Conservation (phyloP, 2,888 invertebrate species). For the Eristalinus sepulchralis region DNA sequence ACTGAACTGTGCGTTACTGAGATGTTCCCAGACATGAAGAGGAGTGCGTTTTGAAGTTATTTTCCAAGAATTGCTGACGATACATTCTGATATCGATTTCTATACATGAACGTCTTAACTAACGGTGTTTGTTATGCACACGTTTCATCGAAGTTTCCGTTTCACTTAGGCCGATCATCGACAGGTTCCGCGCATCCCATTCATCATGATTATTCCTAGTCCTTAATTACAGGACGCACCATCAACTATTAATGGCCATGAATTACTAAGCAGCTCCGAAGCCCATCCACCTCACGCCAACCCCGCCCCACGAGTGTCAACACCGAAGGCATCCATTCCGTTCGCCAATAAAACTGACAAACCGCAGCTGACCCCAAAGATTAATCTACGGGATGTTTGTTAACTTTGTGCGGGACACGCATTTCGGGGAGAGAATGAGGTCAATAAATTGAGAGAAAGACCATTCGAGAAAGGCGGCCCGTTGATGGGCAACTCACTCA, state of each 20-base stretch:
- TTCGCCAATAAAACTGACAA: conserved; percentile 12
- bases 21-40: too few relatives aligned
- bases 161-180: neutral
- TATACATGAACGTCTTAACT: neutral
- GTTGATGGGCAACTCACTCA: neutral
- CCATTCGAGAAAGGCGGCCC: neutral
- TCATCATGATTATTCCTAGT: neutral
- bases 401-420: conserved; percentile 3
- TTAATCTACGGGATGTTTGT: conserved; percentile 11
- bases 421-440: conserved; percentile 3
- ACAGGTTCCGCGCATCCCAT: neutral
- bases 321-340: neutral
- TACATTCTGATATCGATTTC: too few relatives aligned
- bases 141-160: neutral
- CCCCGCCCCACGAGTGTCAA: neutral
- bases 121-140: neutral
- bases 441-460: conserved; percentile 6
- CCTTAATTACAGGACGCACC: neutral
- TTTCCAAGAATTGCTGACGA: too few relatives aligned
- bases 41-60: too few relatives aligned
- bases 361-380: conserved; percentile 21
- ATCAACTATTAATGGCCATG: neutral
- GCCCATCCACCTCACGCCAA: neutral
- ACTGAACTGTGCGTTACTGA: too few relatives aligned
- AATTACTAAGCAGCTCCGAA: neutral